Percentiles rank a stretch among this genome's conserved stretches.
Conservation (phyloP, 2,797 vertebrate species). For the Hydrolagus colliei region DNA sequence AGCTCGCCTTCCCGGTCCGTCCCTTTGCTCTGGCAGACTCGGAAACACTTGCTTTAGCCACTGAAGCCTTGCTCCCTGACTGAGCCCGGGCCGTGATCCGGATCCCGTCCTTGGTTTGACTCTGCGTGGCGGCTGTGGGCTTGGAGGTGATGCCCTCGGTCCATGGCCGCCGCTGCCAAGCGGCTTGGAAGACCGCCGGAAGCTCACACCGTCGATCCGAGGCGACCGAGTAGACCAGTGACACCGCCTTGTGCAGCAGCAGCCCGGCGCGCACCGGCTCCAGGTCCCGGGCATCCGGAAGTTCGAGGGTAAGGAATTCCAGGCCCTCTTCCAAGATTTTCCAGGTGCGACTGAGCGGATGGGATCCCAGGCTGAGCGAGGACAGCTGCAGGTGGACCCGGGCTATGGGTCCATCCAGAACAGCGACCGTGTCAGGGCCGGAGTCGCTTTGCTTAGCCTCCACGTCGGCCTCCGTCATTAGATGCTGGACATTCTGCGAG, state of each 20-base stretch:
- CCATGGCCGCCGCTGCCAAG: slow-evolving; percentile 62
- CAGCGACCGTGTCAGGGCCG: slow-evolving; percentile 27
- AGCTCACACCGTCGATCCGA: slow-evolving; percentile 45
- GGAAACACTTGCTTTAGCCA: slow-evolving; percentile 62
- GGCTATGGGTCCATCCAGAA: slow-evolving; percentile 64
- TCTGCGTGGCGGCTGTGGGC: slow-evolving; percentile 36
- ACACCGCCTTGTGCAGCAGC: slow-evolving; percentile 59
- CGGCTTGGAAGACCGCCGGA: slow-evolving; percentile 57
- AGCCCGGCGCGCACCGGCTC: slow-evolving; percentile 62
- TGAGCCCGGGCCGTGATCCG: slow-evolving; percentile 58
- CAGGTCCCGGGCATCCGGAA: slow-evolving; percentile 46
- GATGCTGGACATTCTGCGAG: slow-evolving; percentile 38
- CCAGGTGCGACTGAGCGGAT: slow-evolving; percentile 46
- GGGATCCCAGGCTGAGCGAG: slow-evolving; percentile 46
- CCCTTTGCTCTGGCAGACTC: too few species aligned
- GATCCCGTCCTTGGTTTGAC: slow-evolving; percentile 55
- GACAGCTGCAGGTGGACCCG: slow-evolving; percentile 61
- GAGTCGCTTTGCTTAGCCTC: slow-evolving; percentile 30
- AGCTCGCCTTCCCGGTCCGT: too few species aligned
- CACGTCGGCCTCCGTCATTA: too few species aligned
- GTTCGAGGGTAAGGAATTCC: slow-evolving; percentile 51
- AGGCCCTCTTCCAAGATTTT: slow-evolving; percentile 66
- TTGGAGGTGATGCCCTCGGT: slow-evolving; percentile 39
- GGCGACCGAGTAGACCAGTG: slow-evolving; percentile 52
- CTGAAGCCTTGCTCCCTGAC: slow-evolving; percentile 54